Percentiles rank a stretch among this genome's conserved stretches.
These are phyloP conservation scores for Agonum fuliginosum DNA, from an alignment of 2,888 invertebrate genomes.

Conservation along the genomic window DNA sequence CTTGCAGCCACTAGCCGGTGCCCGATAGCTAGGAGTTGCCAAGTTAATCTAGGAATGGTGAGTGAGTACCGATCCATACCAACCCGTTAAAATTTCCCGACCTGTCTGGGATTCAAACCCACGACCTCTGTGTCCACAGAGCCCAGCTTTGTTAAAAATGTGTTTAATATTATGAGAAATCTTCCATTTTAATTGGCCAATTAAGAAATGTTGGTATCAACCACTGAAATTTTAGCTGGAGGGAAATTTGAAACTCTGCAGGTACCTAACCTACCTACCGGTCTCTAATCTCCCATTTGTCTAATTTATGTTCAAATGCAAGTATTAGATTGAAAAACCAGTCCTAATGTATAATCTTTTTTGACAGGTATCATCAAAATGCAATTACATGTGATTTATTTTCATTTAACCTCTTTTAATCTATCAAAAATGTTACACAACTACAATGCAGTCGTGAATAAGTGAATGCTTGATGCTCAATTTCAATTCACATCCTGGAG, in stretches of 20 bases:
- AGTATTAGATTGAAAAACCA: conserved; percentile 38
- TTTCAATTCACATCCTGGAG: conserved; percentile 36
- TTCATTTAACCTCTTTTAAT: conserved; percentile 44
- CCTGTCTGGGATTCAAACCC: too few species aligned
- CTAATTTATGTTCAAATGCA: conserved; percentile 22
- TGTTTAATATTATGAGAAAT: too few species aligned
- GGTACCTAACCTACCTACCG: too few species aligned
- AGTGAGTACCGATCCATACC: too few species aligned
- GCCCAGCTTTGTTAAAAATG: too few species aligned
- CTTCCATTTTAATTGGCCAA: conserved; percentile 29
- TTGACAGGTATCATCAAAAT: conserved; percentile 41
- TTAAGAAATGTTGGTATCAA: conserved; percentile 1
- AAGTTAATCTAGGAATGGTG: too few species aligned
- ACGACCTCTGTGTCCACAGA: too few species aligned
- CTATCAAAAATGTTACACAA: conserved; percentile 41
- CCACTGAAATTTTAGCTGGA: conserved; percentile 3
- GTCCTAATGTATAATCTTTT: conserved; percentile 36
- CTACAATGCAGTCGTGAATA: conserved; percentile 6
- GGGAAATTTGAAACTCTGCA: conserved; percentile 1
- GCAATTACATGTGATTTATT: conserved; percentile 36
- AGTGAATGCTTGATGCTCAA: conserved; percentile 28
- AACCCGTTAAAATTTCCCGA: too few species aligned
- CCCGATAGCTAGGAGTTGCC: too few species aligned
- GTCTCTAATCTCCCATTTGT: not conserved
- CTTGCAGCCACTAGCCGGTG: too few species aligned